Evolutionary conservation across 2,113 vertebrate species (phyloP).

Genomic region (Spheniscus mendiculus): DNA sequence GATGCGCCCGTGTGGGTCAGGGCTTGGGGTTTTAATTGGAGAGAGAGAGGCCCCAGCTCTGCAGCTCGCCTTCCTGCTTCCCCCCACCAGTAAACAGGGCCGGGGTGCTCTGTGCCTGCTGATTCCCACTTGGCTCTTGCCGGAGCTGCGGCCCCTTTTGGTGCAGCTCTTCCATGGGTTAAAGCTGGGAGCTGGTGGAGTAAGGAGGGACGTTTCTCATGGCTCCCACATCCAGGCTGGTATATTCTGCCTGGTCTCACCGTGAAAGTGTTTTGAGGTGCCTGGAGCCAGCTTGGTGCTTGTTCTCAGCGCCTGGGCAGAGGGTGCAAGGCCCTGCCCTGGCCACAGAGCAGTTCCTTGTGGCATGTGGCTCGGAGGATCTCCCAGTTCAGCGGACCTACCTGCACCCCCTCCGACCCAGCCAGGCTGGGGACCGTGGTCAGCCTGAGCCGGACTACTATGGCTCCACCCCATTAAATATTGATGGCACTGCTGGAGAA

Average conservation of each 20-base stretch:
- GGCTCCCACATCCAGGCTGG: background rate
- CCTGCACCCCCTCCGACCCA: background rate
- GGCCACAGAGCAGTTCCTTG: accelerated
- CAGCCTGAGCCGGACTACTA: background rate
- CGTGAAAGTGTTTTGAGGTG: background rate
- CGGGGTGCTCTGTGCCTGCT: accelerated
- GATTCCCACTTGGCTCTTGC: background rate
- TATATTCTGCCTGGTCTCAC: background rate
- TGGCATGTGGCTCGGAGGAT: accelerated
- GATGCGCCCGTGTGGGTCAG: background rate
- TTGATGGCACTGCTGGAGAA: background rate
- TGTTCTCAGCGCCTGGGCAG: background rate
- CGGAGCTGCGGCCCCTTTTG: background rate
- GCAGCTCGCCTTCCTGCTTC: background rate
- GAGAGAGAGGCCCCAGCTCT: background rate
- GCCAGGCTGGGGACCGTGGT: background rate
- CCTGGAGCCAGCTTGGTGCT: background rate
- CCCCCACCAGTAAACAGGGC: background rate
- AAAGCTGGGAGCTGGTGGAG: background rate
- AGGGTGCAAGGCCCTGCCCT: background rate
- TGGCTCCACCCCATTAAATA: background rate
- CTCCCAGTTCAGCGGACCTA: background rate
- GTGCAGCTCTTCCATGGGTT: background rate
- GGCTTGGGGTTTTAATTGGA: background rate
- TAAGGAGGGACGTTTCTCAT: accelerated